Conservation (phyloP, 2,888 invertebrate species). For the Oegoconia quadripuncta region DNA sequence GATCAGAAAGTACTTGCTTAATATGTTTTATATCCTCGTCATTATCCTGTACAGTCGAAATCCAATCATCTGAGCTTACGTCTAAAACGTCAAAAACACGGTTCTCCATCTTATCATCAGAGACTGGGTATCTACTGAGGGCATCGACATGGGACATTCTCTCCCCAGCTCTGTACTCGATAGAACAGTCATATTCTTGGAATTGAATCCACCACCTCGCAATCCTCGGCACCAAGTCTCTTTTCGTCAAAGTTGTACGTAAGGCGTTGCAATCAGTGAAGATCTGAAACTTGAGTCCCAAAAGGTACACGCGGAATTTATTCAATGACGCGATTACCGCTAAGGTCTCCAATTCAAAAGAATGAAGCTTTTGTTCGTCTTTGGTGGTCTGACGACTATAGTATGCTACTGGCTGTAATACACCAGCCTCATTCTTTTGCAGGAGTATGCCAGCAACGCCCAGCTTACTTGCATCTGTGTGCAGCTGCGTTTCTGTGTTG, state of each 20-base stretch:
- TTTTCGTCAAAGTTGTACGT: constrained; percentile 3
- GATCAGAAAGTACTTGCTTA: not conserved
- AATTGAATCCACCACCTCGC: constrained; percentile 34
- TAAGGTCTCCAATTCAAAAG: constrained; percentile 12
- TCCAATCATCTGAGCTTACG: not conserved
- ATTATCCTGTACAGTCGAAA: not conserved
- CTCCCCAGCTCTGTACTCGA: constrained; percentile 22
- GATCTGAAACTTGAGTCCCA: constrained; percentile 15
- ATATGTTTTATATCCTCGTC: not conserved
- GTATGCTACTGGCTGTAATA: constrained; percentile 6
- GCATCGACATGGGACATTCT: constrained; percentile 37
- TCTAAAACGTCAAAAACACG: not conserved
- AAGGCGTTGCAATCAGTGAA: constrained; percentile 18
- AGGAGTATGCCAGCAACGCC: constrained; percentile 33
- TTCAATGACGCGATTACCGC: constrained; percentile 13
- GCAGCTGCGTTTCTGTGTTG: constrained; percentile 23
- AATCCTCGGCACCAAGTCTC: constrained; percentile 28
- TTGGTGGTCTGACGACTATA: constrained; percentile 15
- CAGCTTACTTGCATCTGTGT: constrained; percentile 35
- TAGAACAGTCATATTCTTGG: constrained; percentile 32
- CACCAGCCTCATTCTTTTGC: constrained; percentile 16
- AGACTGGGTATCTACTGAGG: constrained; percentile 24
- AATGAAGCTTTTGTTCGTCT: constrained; percentile 15
- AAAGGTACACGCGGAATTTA: constrained; percentile 15
- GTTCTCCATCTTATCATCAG: not conserved